phyloP scores from a whole-genome alignment of 2,888 invertebrate genomes.

The Drosophila meridiana region DNA sequence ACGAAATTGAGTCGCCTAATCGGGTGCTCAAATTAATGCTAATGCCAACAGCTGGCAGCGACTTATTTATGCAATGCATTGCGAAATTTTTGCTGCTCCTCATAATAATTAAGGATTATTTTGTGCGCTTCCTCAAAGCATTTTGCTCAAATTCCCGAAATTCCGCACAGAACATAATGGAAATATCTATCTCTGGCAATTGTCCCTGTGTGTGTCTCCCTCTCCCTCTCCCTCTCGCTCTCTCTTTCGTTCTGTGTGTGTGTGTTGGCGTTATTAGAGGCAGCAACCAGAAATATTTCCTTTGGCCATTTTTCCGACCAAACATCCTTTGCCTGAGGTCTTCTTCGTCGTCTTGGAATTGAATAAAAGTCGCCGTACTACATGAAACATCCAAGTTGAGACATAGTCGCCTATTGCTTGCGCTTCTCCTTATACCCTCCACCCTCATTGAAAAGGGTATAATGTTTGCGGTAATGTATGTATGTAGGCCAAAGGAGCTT shows the following conservation, averaged over 20 bases:
- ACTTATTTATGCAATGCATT: slow-evolving; percentile 71
- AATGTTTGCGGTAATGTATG: slow-evolving; percentile 7
- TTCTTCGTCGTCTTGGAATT: slow-evolving; percentile 20
- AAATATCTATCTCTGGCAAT: slow-evolving; percentile 21
- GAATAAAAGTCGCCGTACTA: slow-evolving; percentile 29
- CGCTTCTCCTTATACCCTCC: slow-evolving; percentile 2
- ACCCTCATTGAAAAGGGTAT: slow-evolving; percentile 5
- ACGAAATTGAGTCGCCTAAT: slow-evolving; percentile 56
- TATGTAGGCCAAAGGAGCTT: slow-evolving; percentile 4
- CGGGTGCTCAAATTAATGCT: slow-evolving; percentile 68
- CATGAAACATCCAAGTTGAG: slow-evolving; percentile 14
- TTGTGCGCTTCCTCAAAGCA: slow-evolving; percentile 14
- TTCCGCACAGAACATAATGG: slow-evolving; percentile 4
- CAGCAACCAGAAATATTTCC: slow-evolving; percentile 32
- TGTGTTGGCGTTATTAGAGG: slow-evolving; percentile 8
- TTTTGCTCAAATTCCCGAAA: slow-evolving; percentile 5
- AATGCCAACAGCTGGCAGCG: slow-evolving; percentile 70
- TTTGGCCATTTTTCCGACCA: slow-evolving; percentile 33
- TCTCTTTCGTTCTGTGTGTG: neutral
- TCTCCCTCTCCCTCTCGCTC: neutral
- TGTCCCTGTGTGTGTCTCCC: neutral
- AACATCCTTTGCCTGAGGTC: slow-evolving; percentile 30
- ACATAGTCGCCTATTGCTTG: neutral
- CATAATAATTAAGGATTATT: slow-evolving; percentile 58
- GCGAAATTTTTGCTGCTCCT: slow-evolving; percentile 3